Evolutionary conservation across 2,113 vertebrate genomes (phyloP).

Genomic region (Centropus unirufus): DNA sequence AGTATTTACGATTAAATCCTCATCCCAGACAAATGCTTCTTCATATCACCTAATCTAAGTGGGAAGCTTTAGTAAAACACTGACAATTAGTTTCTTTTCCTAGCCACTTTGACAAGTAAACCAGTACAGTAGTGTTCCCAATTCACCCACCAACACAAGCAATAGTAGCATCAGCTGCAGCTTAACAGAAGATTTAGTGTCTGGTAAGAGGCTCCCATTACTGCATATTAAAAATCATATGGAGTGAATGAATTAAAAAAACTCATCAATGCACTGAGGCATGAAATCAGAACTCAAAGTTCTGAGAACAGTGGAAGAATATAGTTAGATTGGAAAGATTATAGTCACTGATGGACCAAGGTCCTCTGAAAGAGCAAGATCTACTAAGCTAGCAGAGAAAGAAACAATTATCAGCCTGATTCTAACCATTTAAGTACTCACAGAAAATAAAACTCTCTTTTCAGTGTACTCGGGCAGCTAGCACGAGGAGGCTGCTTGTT

Average conservation of each 20-base stretch:
- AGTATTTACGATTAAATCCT: constrained; percentile 13
- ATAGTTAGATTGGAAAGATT: not conserved
- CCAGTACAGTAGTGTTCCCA: not conserved
- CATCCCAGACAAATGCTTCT: not conserved
- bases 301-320: constrained; percentile 24
- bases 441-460: not conserved
- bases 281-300: constrained; percentile 38
- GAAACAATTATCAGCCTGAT: not conserved
- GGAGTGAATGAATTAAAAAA: constrained; percentile 27
- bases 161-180: not conserved
- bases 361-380: not conserved
- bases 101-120: not conserved
- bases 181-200: not conserved
- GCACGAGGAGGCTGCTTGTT: fast-evolving
- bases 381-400: not conserved
- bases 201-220: not conserved
- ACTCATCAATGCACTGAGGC: constrained; percentile 7
- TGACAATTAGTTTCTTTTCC: constrained; percentile 10
- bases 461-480: not conserved
- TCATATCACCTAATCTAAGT: not conserved
- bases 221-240: not conserved
- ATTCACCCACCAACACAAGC: not conserved
- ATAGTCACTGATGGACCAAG: not conserved
- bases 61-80: not conserved
- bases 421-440: not conserved